Conservation (phyloP, 2,888 invertebrate species). For the Elmis aenea region DNA sequence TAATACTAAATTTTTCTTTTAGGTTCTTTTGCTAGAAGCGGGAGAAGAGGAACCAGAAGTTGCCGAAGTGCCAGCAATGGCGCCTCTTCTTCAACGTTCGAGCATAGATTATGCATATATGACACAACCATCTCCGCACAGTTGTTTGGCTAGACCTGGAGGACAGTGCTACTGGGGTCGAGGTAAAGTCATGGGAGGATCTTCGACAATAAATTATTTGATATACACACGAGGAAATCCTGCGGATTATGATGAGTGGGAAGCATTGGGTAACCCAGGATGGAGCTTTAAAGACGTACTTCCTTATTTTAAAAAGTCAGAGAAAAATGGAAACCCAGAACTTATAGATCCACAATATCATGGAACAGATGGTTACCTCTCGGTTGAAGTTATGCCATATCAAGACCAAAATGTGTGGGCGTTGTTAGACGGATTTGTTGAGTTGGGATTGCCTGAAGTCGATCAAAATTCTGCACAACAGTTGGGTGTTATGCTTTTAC, state of each 20-base stretch:
- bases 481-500: slow-evolving; percentile 83
- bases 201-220: slow-evolving; percentile 88
- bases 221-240: slow-evolving; percentile 84
- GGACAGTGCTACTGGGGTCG: slow-evolving; percentile 87
- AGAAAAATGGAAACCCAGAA: slow-evolving; percentile 84
- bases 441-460: slow-evolving; percentile 71
- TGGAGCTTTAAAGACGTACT: slow-evolving; percentile 80
- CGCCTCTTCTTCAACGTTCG: slow-evolving; percentile 55
- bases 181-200: slow-evolving; percentile 88
- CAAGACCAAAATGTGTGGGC: slow-evolving; percentile 77
- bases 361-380: slow-evolving; percentile 73
- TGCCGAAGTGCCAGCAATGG: slow-evolving; percentile 61
- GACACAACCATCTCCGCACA: slow-evolving; percentile 59
- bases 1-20: too few species aligned
- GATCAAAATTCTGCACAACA: slow-evolving; percentile 85
- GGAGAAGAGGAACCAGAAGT: slow-evolving; percentile 63
- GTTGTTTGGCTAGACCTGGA: slow-evolving; percentile 55
- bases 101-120: slow-evolving; percentile 68
- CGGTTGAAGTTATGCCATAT: slow-evolving; percentile 81
- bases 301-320: slow-evolving; percentile 85
- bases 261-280: slow-evolving; percentile 76
- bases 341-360: slow-evolving; percentile 74
- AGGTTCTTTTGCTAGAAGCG: slow-evolving; percentile 63
- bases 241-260: slow-evolving; percentile 88
- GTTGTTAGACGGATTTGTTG: slow-evolving; percentile 72